Conservation (phyloP, 1,140 invertebrate species). For the Anoplophora glabripennis region DNA sequence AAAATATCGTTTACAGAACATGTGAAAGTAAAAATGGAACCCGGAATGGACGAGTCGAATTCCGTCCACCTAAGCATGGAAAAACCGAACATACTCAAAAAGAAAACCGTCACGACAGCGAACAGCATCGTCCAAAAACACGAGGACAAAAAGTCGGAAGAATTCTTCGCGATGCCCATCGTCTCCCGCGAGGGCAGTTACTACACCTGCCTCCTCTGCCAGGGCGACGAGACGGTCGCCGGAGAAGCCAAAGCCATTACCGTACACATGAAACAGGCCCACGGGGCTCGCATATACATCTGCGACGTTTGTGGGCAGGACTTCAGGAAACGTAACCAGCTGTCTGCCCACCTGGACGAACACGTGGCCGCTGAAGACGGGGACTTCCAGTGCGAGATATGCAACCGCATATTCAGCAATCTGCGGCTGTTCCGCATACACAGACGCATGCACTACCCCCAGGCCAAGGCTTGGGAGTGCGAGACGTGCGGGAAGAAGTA, state of each 20-base stretch:
- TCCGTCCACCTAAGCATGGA: neutral
- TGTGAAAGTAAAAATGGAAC: conserved; percentile 36
- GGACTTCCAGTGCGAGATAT: conserved; percentile 64
- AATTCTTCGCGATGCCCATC: conserved; percentile 12
- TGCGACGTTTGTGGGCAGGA: conserved; percentile 69
- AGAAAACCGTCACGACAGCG: conserved; percentile 28
- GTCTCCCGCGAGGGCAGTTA: conserved; percentile 45
- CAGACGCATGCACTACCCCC: conserved; percentile 59
- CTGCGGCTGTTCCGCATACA: conserved; percentile 61
- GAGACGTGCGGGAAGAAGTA: conserved; percentile 63
- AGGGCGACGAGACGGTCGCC: conserved; percentile 48
- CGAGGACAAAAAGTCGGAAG: conserved; percentile 12
- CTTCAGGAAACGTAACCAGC: conserved; percentile 60
- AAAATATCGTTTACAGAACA: conserved; percentile 8
- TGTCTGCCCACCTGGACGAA: conserved; percentile 64
- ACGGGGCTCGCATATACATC: conserved; percentile 64
- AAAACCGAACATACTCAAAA: conserved; percentile 38
- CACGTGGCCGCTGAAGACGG: conserved; percentile 60
- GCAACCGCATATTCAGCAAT: conserved; percentile 63
- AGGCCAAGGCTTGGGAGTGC: conserved; percentile 63
- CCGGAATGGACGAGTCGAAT: conserved; percentile 12
- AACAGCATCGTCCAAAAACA: conserved; percentile 18
- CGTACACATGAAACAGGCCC: conserved; percentile 58
- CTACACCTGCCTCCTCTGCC: conserved; percentile 62
- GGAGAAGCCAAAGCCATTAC: conserved; percentile 60